A percentile compares a stretch with the other conserved stretches of the same genome.
phyloP scores from a whole-genome alignment of 2,888 invertebrate genomes.

The Candidula unifasciata region DNA sequence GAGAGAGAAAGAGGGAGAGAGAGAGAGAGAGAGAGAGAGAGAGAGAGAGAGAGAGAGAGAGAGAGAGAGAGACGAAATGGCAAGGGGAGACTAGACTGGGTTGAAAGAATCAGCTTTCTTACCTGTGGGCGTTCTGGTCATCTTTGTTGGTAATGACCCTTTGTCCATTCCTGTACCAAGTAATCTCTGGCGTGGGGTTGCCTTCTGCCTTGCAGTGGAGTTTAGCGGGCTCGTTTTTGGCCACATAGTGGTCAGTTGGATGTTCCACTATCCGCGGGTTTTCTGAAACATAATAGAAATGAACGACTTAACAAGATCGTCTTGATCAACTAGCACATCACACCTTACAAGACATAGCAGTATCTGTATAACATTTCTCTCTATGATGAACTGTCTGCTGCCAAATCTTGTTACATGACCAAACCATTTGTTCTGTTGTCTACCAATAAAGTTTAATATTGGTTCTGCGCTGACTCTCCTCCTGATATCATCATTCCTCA shows the following conservation, averaged over 20 bases:
- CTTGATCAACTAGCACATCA: too few relatives aligned
- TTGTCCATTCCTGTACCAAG: constrained; percentile 95
- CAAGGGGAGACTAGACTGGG: neutral
- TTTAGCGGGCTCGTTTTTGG: constrained; percentile 97
- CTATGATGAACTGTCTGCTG: too few relatives aligned
- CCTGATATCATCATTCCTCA: too few relatives aligned
- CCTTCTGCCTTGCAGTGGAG: constrained; percentile 99
- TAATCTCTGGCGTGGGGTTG: constrained; percentile 87
- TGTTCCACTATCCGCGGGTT: constrained; percentile 96
- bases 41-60: neutral
- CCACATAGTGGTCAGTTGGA: constrained; percentile 96
- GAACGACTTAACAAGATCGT: too few relatives aligned
- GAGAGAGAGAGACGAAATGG: neutral
- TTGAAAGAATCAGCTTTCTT: too few relatives aligned
- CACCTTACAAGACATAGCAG: too few relatives aligned
- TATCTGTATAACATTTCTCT: too few relatives aligned
- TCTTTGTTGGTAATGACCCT: constrained; percentile 83
- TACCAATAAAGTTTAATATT: too few relatives aligned
- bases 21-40: neutral
- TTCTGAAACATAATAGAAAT: constrained; percentile 5
- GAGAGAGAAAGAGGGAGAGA: neutral
- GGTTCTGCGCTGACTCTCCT: too few relatives aligned
- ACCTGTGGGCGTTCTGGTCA: constrained; percentile 89
- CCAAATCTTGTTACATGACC: too few relatives aligned
- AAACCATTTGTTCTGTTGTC: too few relatives aligned